These are phyloP conservation scores for Myiagra hebetior DNA, from an alignment of 2,113 vertebrate species.

Conservation along the genomic window DNA sequence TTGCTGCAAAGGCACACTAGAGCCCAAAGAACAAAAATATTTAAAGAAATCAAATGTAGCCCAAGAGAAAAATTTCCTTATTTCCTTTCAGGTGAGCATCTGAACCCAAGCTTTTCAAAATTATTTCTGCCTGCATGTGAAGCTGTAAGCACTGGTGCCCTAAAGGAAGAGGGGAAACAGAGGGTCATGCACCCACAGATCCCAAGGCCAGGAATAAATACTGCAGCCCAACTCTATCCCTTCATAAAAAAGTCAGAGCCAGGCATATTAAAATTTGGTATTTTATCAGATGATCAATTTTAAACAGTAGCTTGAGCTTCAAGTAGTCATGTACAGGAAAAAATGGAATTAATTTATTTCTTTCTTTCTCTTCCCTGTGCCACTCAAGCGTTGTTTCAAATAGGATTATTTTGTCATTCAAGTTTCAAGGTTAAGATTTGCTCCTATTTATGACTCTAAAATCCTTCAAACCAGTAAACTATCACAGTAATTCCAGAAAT, in stretches of 20 bases:
- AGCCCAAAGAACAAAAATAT: neutral
- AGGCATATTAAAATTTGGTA: neutral
- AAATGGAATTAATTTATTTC: constrained; percentile 9
- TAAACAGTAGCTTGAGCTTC: neutral
- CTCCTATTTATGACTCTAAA: constrained; percentile 55
- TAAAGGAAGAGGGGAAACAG: neutral
- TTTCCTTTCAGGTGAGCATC: neutral
- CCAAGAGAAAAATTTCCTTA: neutral
- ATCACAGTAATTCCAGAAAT: constrained; percentile 57
- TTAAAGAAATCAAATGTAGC: neutral
- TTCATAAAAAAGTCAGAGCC: neutral
- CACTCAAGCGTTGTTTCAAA: constrained; percentile 44
- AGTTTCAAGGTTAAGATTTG: constrained; percentile 59
- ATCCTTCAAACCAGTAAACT: constrained; percentile 57
- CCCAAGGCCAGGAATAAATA: neutral
- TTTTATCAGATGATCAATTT: neutral
- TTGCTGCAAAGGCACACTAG: neutral
- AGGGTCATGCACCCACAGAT: neutral
- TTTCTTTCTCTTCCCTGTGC: neutral
- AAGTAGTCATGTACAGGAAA: neutral
- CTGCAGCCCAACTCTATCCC: neutral
- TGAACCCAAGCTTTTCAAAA: neutral
- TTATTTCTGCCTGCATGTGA: neutral
- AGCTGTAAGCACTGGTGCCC: neutral
- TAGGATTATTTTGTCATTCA: constrained; percentile 54